Conservation (phyloP, 2,113 vertebrate genomes). For the Triplophysa dalaica region DNA sequence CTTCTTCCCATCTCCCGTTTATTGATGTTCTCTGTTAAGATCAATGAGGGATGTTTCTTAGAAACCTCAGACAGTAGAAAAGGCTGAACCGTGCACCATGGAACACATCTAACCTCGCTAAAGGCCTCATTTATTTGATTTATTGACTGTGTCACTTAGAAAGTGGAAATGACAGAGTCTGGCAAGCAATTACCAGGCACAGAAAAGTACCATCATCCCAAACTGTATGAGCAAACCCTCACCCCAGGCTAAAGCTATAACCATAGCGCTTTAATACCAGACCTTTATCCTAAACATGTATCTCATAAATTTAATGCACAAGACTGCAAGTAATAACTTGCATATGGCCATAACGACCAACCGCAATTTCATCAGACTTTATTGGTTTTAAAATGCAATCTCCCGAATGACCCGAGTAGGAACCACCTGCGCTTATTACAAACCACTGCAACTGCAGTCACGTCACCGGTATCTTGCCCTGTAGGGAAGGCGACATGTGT, state of each 20-base stretch:
- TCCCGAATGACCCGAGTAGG: constrained; percentile 1
- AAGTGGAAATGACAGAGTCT: constrained; percentile 57
- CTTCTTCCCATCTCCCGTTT: constrained; percentile 42
- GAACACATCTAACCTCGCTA: constrained; percentile 52
- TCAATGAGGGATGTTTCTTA: constrained; percentile 58
- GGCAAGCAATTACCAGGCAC: constrained; percentile 54
- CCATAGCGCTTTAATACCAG: neutral
- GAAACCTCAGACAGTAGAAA: constrained; percentile 57
- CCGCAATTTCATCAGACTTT: constrained; percentile 20
- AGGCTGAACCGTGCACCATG: constrained; percentile 51
- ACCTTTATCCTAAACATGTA: neutral
- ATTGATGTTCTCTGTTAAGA: constrained; percentile 55
- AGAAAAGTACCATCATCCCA: constrained; percentile 22
- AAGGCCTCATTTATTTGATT: constrained; percentile 62
- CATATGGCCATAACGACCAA: constrained; percentile 22
- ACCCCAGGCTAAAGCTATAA: constrained; percentile 8
- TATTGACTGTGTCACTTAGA: constrained; percentile 53
- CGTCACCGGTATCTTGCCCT: constrained; percentile 37
- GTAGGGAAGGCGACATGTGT: constrained; percentile 51
- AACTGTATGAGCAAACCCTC: constrained; percentile 12
- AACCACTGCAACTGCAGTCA: constrained; percentile 37
- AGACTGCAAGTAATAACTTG: constrained; percentile 6
- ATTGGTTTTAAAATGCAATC: constrained; percentile 31
- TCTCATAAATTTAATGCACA: neutral
- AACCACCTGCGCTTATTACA: constrained; percentile 41